Conservation (phyloP, 2,797 vertebrate genomes). For the Anas acuta region DNA sequence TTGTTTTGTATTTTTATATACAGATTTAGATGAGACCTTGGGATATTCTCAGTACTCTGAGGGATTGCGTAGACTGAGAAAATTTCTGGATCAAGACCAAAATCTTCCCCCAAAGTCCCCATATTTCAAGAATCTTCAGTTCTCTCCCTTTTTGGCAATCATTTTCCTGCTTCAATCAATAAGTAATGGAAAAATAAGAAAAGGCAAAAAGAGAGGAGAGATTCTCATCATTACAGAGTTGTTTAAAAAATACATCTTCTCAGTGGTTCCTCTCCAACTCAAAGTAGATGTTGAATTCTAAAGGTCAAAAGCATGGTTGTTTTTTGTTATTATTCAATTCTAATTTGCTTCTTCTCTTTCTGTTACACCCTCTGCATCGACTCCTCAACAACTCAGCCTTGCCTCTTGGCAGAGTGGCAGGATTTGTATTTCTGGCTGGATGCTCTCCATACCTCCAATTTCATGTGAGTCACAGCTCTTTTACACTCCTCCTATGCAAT, state of each 20-base stretch:
- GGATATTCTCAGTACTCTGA: background rate
- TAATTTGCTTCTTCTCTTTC: background rate
- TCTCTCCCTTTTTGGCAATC: background rate
- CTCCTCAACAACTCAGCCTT: background rate
- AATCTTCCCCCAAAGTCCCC: background rate
- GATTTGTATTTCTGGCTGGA: background rate
- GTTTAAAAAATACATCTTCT: background rate
- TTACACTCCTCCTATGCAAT: background rate
- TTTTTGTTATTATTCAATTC: background rate
- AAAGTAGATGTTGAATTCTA: background rate
- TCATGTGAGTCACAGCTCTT: background rate
- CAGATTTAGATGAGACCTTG: background rate
- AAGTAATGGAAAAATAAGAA: background rate
- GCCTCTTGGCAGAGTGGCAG: background rate
- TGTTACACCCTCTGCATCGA: background rate
- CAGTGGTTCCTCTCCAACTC: background rate
- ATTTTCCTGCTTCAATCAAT: background rate
- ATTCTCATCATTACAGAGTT: background rate
- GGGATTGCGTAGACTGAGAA: rapidly evolving
- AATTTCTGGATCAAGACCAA: background rate
- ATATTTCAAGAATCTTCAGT: background rate
- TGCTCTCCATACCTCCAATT: background rate
- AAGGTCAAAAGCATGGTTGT: background rate
- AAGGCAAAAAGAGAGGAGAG: background rate
- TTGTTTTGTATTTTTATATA: background rate